Evolutionary conservation across 2,113 vertebrate genomes (phyloP), one percentile per base, ranked within the genome.

Genomic region (Pyxicephalus adspersus): DNA sequence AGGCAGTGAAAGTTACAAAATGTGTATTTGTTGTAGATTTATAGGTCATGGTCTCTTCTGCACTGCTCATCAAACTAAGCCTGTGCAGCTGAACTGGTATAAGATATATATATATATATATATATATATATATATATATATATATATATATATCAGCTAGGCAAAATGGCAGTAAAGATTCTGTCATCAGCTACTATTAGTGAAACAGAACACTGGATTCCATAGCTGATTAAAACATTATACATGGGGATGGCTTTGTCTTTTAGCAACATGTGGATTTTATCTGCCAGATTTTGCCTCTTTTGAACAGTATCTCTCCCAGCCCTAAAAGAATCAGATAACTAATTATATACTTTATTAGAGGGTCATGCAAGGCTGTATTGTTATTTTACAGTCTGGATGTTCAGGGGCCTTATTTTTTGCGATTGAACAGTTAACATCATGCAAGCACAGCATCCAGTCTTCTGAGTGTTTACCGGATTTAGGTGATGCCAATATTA

Each of bases 201-300:
- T n/a, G 6, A 4, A 34, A 4, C 3, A 34, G 31, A 34, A 34
- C 31, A 34, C 31, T 4, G 6, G 31, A 9, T 45, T 45, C 38
- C 38, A 45, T 13, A 45, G 38, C 6, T 45, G 5, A 13, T 13
- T 45, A 0, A 45, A 45, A 45, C 38, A 45, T 13, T 45, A 45
- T 45, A 11, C 38, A 13, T 45, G 38, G 1, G 8, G 38, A 19
- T 72, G 23, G 7, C 22, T 20, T 26, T n/a, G 28, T 60, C 17
- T 17, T 63, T 50, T 38, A 26, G n/a, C 58, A 81, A 61, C 79
- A 72, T 81, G 61, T 73, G 79, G 79, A 55, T 22, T 55, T 18
- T 26, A 61, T 61, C 23, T 68, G 55, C 22, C 23, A 64, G 38
- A 74, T 18, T 64, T 19, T 11, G 5, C 68, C 34, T 61, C 65